Evolutionary conservation across 2,113 vertebrate species (phyloP).

Genomic region (Abramis brama): DNA sequence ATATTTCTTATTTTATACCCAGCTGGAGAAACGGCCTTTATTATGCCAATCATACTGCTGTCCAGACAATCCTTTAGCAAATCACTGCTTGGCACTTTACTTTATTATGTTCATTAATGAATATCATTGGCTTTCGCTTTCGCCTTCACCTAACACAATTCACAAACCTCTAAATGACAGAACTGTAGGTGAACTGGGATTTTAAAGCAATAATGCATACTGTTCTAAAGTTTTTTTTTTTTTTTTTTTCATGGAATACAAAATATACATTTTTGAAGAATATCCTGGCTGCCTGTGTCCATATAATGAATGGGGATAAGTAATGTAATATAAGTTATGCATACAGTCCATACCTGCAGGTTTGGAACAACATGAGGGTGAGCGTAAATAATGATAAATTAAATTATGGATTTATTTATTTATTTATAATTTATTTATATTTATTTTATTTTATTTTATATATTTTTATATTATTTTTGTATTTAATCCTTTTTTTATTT

Average conservation of each 20-base stretch:
- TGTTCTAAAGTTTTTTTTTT: background rate
- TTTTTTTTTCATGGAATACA: background rate
- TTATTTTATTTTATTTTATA: too few relatives aligned
- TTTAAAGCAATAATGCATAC: constrained; percentile 38
- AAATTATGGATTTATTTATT: too few relatives aligned
- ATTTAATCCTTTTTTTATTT: background rate
- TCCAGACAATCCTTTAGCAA: constrained; percentile 44
- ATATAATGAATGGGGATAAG: background rate
- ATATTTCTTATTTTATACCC: constrained; percentile 54
- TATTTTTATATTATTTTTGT: background rate
- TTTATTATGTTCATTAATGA: constrained; percentile 56
- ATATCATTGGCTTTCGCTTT: constrained; percentile 38
- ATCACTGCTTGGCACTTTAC: constrained; percentile 49
- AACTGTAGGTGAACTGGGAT: constrained; percentile 24
- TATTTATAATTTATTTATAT: background rate
- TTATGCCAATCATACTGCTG: constrained; percentile 48
- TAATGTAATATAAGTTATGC: background rate
- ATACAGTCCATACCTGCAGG: background rate
- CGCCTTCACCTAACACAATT: constrained; percentile 21
- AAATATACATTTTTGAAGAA: background rate
- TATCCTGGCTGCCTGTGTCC: background rate
- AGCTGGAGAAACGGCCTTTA: constrained; percentile 47
- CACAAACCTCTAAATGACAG: constrained; percentile 32
- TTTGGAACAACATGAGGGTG: background rate
- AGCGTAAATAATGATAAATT: background rate